Evolutionary conservation across 1,140 invertebrate species (phyloP).

Genomic region (Hylyphantes graminicola): DNA sequence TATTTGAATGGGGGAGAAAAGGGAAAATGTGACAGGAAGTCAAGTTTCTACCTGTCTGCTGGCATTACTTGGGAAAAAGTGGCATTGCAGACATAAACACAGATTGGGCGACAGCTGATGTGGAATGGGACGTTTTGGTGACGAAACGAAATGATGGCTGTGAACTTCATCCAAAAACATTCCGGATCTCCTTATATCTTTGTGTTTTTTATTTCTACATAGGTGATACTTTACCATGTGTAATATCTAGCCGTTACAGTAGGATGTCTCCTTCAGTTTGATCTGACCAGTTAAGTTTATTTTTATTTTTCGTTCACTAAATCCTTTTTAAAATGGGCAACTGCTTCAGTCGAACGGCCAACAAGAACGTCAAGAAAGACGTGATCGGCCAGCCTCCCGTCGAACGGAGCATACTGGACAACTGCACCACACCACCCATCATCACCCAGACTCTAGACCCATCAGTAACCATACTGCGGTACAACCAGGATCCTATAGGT

Average conservation of each 20-base stretch:
- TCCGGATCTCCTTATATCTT: background rate
- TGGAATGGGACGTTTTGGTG: background rate
- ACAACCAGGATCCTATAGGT: conserved; percentile 13
- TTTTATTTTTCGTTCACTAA: background rate
- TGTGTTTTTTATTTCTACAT: conserved; percentile 7
- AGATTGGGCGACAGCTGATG: background rate
- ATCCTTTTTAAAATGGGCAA: conserved; percentile 50
- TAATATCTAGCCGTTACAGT: background rate
- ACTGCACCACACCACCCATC: conserved; percentile 25
- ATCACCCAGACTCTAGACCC: conserved; percentile 38
- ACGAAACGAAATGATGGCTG: background rate
- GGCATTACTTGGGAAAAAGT: conserved; percentile 2
- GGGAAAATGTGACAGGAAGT: conserved; percentile 28
- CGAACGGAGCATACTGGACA: conserved; percentile 51
- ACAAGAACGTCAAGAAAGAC: conserved; percentile 58
- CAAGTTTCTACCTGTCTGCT: conserved; percentile 34
- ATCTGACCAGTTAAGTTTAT: background rate
- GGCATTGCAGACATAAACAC: background rate
- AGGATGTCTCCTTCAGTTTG: background rate
- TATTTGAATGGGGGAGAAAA: background rate
- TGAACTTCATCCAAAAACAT: background rate
- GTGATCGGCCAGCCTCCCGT: conserved; percentile 30
- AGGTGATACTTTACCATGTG: conserved; percentile 15
- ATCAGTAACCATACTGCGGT: conserved; percentile 45
- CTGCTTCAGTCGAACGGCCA: conserved; percentile 59